These are phyloP conservation scores for Penaeus chinensis DNA, from an alignment of 1,140 invertebrate species.

Conservation along the genomic window DNA sequence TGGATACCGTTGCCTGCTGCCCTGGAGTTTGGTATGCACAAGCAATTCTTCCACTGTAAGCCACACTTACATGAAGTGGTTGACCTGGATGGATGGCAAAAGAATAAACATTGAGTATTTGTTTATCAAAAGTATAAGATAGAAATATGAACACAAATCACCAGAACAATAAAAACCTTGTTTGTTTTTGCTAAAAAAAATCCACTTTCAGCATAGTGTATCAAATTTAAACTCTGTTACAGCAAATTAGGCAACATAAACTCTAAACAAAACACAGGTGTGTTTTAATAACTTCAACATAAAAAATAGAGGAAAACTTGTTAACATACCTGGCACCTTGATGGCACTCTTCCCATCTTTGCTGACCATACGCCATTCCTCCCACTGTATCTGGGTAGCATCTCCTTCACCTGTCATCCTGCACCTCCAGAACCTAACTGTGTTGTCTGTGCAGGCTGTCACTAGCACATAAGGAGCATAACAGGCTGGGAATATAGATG, in stretches of 20 bases:
- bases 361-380: constrained; percentile 90
- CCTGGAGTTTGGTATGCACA: constrained; percentile 82
- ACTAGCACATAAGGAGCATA: constrained; percentile 95
- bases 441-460: constrained; percentile 91
- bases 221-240: too few relatives aligned
- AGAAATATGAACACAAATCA: constrained; percentile 58
- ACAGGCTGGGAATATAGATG: constrained; percentile 97
- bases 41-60: constrained; percentile 95
- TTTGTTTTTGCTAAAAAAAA: too few relatives aligned
- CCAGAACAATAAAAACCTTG: neutral
- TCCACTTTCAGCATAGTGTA: too few relatives aligned
- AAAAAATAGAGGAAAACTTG: neutral
- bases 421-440: constrained; percentile 87
- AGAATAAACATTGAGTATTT: constrained; percentile 1
- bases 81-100: constrained; percentile 62
- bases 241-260: too few relatives aligned
- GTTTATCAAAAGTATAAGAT: constrained; percentile 44
- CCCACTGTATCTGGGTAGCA: constrained; percentile 78
- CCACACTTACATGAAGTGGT: constrained; percentile 93
- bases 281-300: constrained; percentile 12
- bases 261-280: too few relatives aligned
- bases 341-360: constrained; percentile 81
- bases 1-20: neutral
- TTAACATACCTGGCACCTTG: constrained; percentile 78
- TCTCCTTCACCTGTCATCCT: constrained; percentile 75